Evolutionary conservation across 2,888 invertebrate genomes (phyloP).

Genomic region (Coenonympha glycerion): DNA sequence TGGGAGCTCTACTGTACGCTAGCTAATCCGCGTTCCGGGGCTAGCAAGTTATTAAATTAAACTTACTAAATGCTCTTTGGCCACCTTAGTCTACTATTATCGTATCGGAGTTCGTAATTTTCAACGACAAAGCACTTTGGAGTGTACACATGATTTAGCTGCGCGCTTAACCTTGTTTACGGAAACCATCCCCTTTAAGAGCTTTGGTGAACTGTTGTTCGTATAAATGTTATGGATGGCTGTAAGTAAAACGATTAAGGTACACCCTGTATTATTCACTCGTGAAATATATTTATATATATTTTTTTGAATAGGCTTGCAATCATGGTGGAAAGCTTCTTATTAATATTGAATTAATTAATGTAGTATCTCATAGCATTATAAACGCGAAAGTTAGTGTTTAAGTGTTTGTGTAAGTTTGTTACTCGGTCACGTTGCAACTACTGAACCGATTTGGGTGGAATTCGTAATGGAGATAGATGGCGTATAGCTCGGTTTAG

Average conservation of each 20-base stretch:
- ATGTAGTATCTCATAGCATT: too few relatives aligned
- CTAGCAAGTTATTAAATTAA: conserved; percentile 18
- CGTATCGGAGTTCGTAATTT: conserved; percentile 14
- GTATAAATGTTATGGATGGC: neutral
- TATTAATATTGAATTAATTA: too few relatives aligned
- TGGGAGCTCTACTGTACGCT: neutral
- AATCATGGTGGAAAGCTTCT: too few relatives aligned
- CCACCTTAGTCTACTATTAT: conserved; percentile 9
- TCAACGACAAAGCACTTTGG: conserved; percentile 20
- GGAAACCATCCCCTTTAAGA: conserved; percentile 12
- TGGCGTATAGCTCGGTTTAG: too few relatives aligned
- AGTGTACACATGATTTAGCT: conserved; percentile 19
- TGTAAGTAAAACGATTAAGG: neutral
- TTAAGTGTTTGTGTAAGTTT: too few relatives aligned
- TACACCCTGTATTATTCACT: too few relatives aligned
- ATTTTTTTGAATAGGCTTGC: too few relatives aligned
- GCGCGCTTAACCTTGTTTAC: conserved; percentile 21
- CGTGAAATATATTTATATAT: too few relatives aligned
- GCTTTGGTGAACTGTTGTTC: conserved; percentile 12
- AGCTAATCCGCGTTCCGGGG: neutral
- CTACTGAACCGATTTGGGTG: too few relatives aligned
- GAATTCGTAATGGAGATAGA: too few relatives aligned
- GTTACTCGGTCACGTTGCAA: too few relatives aligned
- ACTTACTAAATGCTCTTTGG: conserved; percentile 11
- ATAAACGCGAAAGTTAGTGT: too few relatives aligned